Evolutionary conservation across 2,797 vertebrate genomes (phyloP).

Genomic region (Sebastes ruberrimus): DNA sequence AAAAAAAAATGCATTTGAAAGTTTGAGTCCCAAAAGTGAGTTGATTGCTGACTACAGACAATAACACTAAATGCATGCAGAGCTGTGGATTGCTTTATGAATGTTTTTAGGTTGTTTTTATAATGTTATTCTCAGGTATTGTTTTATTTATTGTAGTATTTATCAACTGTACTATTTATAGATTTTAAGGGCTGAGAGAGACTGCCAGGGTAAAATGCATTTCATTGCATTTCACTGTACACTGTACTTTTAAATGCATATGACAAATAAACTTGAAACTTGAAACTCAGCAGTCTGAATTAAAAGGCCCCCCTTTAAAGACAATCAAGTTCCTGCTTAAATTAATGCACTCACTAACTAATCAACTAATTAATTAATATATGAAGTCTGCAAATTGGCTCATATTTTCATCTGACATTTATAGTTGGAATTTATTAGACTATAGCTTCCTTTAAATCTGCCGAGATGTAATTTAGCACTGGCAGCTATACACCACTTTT

Average conservation of each 20-base stretch:
- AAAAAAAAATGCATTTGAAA: background rate
- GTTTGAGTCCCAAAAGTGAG: background rate
- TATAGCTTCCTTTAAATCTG: background rate
- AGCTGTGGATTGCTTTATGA: too few species aligned
- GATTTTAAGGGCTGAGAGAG: too few species aligned
- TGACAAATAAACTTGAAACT: too few species aligned
- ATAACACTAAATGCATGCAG: too few species aligned
- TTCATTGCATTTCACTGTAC: too few species aligned
- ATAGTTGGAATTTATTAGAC: background rate
- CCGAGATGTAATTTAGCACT: background rate
- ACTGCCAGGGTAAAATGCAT: too few species aligned
- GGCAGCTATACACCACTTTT: background rate
- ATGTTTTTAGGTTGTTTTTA: too few species aligned
- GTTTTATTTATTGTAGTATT: too few species aligned
- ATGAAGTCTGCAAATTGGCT: background rate
- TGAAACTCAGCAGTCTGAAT: background rate
- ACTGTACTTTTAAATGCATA: too few species aligned
- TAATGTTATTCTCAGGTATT: too few species aligned
- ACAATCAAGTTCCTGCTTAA: background rate
- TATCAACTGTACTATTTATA: too few species aligned
- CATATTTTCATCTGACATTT: background rate
- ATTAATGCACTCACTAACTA: background rate
- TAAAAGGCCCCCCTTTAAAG: background rate
- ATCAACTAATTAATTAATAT: background rate
- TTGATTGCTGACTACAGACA: background rate